Conservation (phyloP, 2,113 vertebrate species). For the Fukomys damarensis region DNA sequence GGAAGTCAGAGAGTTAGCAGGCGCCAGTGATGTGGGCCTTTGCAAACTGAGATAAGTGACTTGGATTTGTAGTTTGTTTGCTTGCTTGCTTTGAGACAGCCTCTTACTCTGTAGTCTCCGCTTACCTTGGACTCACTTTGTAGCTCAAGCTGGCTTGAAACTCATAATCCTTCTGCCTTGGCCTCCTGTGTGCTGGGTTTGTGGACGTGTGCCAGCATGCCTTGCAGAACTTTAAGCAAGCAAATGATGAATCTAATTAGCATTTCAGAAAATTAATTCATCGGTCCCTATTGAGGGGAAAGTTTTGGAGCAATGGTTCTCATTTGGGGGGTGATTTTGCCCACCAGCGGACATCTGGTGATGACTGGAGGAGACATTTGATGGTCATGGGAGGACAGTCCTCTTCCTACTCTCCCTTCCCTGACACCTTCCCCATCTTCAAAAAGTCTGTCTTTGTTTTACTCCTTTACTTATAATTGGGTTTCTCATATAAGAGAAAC, state of each 20-base stretch:
- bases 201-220: neutral
- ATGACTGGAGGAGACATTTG: neutral
- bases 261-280: constrained; percentile 14
- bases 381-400: neutral
- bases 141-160: neutral
- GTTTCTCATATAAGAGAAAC: neutral
- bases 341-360: neutral
- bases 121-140: neutral
- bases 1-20: neutral
- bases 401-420: neutral
- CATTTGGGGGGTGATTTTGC: neutral
- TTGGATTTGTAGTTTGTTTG: neutral
- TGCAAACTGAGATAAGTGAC: neutral
- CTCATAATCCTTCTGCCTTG: neutral
- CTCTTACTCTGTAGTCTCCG: neutral
- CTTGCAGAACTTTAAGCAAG: neutral
- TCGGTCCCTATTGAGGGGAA: neutral
- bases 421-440: neutral
- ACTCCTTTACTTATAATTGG: neutral
- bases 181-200: neutral
- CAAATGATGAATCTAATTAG: neutral
- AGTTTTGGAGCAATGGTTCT: neutral
- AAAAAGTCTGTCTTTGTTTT: neutral
- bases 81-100: neutral
- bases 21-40: neutral